Percentiles rank a stretch among this genome's conserved stretches.
phyloP scores from a whole-genome alignment of 2,888 invertebrate species.

The Suillia variegata region DNA sequence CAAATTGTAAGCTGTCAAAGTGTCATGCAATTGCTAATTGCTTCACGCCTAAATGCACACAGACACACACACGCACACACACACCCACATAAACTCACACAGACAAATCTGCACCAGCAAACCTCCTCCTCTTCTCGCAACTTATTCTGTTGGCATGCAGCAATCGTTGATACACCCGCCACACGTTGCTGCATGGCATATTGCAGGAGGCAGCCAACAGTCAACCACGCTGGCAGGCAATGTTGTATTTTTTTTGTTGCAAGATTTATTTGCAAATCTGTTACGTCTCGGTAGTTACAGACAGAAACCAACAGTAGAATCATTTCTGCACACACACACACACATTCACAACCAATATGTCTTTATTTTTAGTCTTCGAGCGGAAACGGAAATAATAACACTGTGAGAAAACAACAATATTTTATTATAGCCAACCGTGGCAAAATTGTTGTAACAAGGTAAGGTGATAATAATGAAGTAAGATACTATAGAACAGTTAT shows the following conservation, averaged over 20 bases:
- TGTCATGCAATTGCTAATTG: conserved; percentile 31
- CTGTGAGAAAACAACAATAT: no score
- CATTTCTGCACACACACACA: not conserved
- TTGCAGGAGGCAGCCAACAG: no score
- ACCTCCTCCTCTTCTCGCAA: no score
- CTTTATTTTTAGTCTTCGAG: not conserved
- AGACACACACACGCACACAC: conserved; percentile 6
- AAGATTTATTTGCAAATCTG: not conserved
- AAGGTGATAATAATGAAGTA: no score
- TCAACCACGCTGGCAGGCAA: not conserved
- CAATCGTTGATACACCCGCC: no score
- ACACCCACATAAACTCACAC: not conserved
- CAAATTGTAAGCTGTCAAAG: conserved; percentile 26
- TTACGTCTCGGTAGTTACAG: not conserved
- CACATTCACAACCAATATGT: not conserved
- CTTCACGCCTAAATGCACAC: conserved; percentile 24
- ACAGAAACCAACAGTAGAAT: not conserved
- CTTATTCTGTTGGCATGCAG: no score
- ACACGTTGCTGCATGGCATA: no score
- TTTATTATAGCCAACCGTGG: no score
- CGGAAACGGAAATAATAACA: no score
- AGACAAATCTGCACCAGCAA: not conserved
- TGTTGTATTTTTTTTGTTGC: not conserved
- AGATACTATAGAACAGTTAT: no score
- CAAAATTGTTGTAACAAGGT: no score